These are phyloP conservation scores for Choreutis nemorana DNA, from an alignment of 2,888 invertebrate species.

Conservation along the genomic window DNA sequence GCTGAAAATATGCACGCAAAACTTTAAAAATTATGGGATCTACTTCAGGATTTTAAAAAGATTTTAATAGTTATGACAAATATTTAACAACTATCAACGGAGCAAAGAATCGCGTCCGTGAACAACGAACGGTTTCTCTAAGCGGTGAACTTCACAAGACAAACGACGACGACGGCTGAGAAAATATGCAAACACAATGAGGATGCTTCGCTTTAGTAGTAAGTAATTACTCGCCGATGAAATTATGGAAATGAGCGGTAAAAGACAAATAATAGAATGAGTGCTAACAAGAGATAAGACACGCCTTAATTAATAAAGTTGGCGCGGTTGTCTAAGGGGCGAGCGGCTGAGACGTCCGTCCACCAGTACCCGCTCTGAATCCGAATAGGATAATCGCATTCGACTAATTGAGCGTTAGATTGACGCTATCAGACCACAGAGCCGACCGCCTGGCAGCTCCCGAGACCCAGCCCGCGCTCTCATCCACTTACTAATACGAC, in stretches of 20 bases:
- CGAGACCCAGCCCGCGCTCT: slow-evolving; percentile 16
- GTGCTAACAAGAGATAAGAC: slow-evolving; percentile 68
- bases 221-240: slow-evolving; percentile 61
- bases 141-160: slow-evolving; percentile 34
- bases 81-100: too few species aligned
- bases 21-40: too few species aligned
- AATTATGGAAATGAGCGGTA: slow-evolving; percentile 66
- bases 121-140: slow-evolving; percentile 25
- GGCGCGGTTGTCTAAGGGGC: slow-evolving; percentile 52
- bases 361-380: slow-evolving; percentile 54
- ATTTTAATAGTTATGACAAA: too few species aligned
- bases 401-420: slow-evolving; percentile 64
- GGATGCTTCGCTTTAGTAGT: slow-evolving; percentile 50
- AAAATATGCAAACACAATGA: slow-evolving; percentile 58
- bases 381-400: slow-evolving; percentile 63
- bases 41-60: too few species aligned
- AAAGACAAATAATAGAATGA: slow-evolving; percentile 67
- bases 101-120: slow-evolving; percentile 17
- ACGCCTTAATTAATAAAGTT: slow-evolving; percentile 67
- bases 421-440: slow-evolving; percentile 55
- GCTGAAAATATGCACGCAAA: too few species aligned
- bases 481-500: slow-evolving; percentile 38
- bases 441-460: slow-evolving; percentile 17
- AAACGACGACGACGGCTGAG: slow-evolving; percentile 37
- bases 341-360: slow-evolving; percentile 35